phyloP scores from a whole-genome alignment of 1,140 invertebrate genomes.

The Melanaphis sacchari region DNA sequence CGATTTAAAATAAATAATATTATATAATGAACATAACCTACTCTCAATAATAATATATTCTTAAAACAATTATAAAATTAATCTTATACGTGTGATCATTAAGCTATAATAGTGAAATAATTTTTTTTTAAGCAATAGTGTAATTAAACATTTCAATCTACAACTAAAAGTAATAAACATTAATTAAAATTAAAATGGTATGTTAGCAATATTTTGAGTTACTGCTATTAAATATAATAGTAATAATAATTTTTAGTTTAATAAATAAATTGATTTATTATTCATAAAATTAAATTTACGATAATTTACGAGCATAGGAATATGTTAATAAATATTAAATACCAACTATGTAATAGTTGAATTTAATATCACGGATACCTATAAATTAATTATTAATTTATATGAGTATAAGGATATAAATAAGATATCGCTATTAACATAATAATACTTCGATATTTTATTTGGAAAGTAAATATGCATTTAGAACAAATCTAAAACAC shows the following conservation, averaged over 20 bases:
- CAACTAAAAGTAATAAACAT: background rate
- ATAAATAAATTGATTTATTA: slow-evolving; percentile 5
- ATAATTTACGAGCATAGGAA: background rate
- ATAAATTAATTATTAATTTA: background rate
- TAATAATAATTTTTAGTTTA: background rate
- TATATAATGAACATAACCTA: background rate
- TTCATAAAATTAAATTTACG: background rate
- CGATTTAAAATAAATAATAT: background rate
- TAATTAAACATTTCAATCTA: background rate
- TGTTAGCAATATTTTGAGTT: background rate
- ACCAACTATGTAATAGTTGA: background rate
- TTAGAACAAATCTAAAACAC: background rate
- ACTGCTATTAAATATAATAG: background rate
- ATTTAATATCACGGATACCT: background rate
- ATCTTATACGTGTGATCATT: background rate
- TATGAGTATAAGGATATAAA: background rate
- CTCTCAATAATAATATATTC: background rate
- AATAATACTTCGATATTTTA: background rate
- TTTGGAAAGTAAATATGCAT: background rate
- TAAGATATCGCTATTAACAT: background rate
- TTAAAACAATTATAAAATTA: background rate
- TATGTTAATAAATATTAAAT: background rate
- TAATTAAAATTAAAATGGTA: background rate
- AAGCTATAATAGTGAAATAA: background rate
- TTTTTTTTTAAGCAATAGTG: background rate